Evolutionary conservation across 2,888 invertebrate genomes (phyloP), one percentile per base, ranked within the genome.

Genomic region (Thereva nobilitata): DNA sequence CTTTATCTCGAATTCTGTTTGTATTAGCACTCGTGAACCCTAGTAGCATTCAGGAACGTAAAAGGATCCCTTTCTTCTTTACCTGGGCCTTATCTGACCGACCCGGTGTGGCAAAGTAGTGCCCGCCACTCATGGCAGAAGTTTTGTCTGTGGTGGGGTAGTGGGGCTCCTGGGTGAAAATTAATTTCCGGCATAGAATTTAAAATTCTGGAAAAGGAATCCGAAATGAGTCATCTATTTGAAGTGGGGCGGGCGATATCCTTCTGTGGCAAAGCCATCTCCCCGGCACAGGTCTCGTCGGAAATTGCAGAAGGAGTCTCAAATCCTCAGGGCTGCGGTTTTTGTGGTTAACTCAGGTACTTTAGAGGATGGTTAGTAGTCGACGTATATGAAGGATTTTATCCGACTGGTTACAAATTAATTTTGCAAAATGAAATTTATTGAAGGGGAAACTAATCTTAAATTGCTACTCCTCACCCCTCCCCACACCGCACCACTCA

Each of bases 161-260:
- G 45, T 23, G 23, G 23, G 23, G 23, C 23, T 23, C 1, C 66
- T 63, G 61, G 41, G 61, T 38, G 64, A 64, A 68, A 68, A 68
- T 68, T 68, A 68, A 68, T 68, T 68, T 68, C 68, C 68, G 68
- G 66, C 66, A 68, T 68, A 63, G 68, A 68, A 68, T 68, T 68
- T 66, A 66, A 61, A 66, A 68, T 68, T 68, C 66, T 65, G 34
- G 57, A 53, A 68, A 68, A 66, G 66, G 66, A 68, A 68, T 68
- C 57, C 41, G 52, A 68, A 68, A 68, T 68, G 61, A 68, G 63
- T 56, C 63, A 63, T 54, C 59, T 64, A 65, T 59, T 68, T 61
- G 50, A 12, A 44, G 61, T 41, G 49, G 50, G 50, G 41, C 45
- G 50, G 49, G 12, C 50, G 23, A 61, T 50, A 61, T 50, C 50